These are phyloP conservation scores for Buathra laborator DNA, from an alignment of 2,888 invertebrate genomes.

Conservation along the genomic window DNA sequence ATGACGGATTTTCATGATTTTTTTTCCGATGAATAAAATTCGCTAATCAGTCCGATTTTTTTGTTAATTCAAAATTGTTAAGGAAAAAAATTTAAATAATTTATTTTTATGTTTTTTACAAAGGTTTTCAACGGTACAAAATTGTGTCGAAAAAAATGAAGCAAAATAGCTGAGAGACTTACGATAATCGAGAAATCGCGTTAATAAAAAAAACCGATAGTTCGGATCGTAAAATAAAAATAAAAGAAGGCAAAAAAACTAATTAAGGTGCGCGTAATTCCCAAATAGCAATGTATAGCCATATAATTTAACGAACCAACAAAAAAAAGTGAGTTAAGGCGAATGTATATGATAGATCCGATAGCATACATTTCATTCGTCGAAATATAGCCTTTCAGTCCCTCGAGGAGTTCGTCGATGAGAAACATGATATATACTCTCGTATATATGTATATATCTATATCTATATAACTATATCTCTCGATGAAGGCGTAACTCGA, in stretches of 20 bases:
- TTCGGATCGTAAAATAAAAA: background rate
- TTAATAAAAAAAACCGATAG: too few relatives aligned
- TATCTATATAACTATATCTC: constrained; percentile 1
- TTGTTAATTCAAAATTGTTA: too few relatives aligned
- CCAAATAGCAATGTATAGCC: background rate
- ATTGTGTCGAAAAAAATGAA: too few relatives aligned
- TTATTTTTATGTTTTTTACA: too few relatives aligned
- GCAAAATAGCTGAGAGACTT: too few relatives aligned
- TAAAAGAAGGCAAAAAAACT: background rate
- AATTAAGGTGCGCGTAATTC: background rate
- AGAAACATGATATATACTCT: background rate
- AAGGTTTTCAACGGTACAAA: too few relatives aligned
- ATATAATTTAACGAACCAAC: background rate
- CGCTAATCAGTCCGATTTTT: too few relatives aligned
- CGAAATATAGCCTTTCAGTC: constrained; percentile 16
- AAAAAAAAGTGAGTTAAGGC: constrained; percentile 1
- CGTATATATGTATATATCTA: background rate
- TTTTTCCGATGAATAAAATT: too few relatives aligned
- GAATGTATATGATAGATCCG: background rate
- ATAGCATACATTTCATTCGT: constrained; percentile 8
- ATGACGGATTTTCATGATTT: too few relatives aligned
- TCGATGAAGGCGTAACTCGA: background rate
- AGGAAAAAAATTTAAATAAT: too few relatives aligned
- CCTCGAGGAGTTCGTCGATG: background rate
- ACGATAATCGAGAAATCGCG: too few relatives aligned